A percentile compares a stretch with the other conserved stretches of the same genome.
These are phyloP conservation scores for Triops cancriformis DNA, from an alignment of 1,140 invertebrate genomes.

Conservation along the genomic window DNA sequence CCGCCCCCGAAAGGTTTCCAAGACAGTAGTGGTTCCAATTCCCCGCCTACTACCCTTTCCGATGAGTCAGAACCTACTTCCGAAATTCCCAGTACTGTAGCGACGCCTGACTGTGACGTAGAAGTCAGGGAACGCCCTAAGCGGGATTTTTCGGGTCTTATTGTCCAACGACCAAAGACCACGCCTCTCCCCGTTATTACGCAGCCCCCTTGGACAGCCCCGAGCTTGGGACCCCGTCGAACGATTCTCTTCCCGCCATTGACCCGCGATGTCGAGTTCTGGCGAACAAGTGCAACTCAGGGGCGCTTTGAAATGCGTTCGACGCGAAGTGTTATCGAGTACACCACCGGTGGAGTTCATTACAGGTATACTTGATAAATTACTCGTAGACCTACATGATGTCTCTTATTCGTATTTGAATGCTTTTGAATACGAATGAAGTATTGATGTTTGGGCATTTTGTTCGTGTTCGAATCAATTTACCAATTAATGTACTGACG, in stretches of 20 bases:
- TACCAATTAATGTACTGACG: too few species aligned
- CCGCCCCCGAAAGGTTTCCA: constrained; percentile 28
- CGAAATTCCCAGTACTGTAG: not conserved
- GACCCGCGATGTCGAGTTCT: constrained; percentile 2
- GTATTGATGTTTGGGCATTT: too few species aligned
- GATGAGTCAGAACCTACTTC: not conserved
- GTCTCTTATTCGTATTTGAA: too few species aligned
- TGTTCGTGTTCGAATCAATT: too few species aligned
- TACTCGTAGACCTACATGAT: too few species aligned
- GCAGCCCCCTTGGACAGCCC: not conserved
- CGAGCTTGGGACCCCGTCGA: not conserved
- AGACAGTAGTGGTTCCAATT: constrained; percentile 24
- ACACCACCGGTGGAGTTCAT: not conserved
- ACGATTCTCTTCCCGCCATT: constrained; percentile 8
- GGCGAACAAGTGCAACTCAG: not conserved
- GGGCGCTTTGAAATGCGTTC: not conserved
- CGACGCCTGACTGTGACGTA: not conserved
- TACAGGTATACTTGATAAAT: not conserved
- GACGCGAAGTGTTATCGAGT: constrained; percentile 1
- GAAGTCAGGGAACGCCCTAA: not conserved
- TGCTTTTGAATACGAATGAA: too few species aligned
- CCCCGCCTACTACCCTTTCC: not conserved
- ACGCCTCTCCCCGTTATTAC: not conserved
- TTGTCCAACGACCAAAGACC: not conserved
- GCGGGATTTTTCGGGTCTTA: not conserved